phyloP scores from a whole-genome alignment of 2,113 vertebrate genomes.

The Sylvia atricapilla region DNA sequence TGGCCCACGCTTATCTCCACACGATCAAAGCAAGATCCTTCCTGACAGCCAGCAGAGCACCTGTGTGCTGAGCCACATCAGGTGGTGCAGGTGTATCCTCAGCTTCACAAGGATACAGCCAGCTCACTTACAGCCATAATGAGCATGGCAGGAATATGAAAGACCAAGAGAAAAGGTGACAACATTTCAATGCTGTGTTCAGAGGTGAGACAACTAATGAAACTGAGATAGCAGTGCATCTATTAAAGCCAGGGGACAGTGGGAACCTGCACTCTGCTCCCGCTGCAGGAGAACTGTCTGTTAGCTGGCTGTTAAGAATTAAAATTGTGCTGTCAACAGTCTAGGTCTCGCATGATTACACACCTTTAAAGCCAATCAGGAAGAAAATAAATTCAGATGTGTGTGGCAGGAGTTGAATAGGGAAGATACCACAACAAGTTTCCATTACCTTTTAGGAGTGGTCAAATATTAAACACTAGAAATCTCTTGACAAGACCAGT shows the following conservation, averaged over 20 bases:
- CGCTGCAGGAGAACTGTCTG: neutral
- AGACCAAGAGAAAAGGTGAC: neutral
- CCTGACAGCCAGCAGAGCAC: neutral
- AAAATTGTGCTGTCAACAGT: conserved; percentile 50
- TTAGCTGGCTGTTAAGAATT: conserved; percentile 46
- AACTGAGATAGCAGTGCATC: conserved; percentile 8
- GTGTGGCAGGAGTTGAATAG: conserved; percentile 1
- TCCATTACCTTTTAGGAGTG: conserved; percentile 10
- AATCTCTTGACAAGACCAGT: conserved; percentile 1
- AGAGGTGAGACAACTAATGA: conserved; percentile 35
- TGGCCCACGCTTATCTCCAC: neutral
- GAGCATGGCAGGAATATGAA: neutral
- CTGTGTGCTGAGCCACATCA: rapidly evolving
- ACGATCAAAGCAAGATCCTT: neutral
- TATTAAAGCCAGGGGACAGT: conserved; percentile 2
- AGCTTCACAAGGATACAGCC: neutral
- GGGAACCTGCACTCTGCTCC: conserved; percentile 14
- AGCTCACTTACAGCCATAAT: rapidly evolving
- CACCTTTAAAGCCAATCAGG: conserved; percentile 46
- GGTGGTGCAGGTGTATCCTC: neutral
- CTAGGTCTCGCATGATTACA: conserved; percentile 53
- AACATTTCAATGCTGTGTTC: neutral
- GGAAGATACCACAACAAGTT: conserved; percentile 9
- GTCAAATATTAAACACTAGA: conserved; percentile 31
- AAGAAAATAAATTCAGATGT: conserved; percentile 62